Conservation (phyloP, 2,797 vertebrate genomes). For the Myoxocephalus aenaeus region DNA sequence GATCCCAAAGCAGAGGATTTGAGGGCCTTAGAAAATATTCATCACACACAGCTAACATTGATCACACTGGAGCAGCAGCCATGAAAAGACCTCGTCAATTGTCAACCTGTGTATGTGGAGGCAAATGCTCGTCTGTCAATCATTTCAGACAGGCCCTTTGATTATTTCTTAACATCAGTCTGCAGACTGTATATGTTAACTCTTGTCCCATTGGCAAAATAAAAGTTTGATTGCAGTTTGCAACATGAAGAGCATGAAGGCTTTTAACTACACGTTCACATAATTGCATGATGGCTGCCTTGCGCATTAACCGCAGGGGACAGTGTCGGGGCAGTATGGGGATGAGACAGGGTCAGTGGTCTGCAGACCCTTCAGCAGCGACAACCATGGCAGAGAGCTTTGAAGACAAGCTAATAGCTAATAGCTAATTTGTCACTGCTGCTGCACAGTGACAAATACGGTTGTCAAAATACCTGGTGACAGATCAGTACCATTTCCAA, state of each 20-base stretch:
- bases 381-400: background rate
- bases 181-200: constrained; percentile 29
- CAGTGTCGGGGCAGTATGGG: background rate
- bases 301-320: background rate
- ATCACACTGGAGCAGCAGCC: constrained; percentile 36
- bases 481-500: background rate
- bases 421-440: background rate
- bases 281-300: background rate
- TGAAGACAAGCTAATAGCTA: background rate
- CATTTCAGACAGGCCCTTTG: constrained; percentile 51
- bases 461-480: background rate
- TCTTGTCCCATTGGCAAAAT: constrained; percentile 12
- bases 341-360: background rate
- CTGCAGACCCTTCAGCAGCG: background rate
- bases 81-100: constrained; percentile 49
- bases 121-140: constrained; percentile 44
- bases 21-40: constrained; percentile 33
- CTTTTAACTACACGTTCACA: background rate
- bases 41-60: constrained; percentile 38
- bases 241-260: constrained; percentile 31
- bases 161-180: constrained; percentile 50
- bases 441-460: background rate
- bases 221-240: constrained; percentile 48
- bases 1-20: constrained; percentile 24
- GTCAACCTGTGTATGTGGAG: constrained; percentile 31